Percentiles rank a stretch among this genome's conserved stretches.
phyloP scores from a whole-genome alignment of 2,888 invertebrate species.

The Leptopterna dolabrata region DNA sequence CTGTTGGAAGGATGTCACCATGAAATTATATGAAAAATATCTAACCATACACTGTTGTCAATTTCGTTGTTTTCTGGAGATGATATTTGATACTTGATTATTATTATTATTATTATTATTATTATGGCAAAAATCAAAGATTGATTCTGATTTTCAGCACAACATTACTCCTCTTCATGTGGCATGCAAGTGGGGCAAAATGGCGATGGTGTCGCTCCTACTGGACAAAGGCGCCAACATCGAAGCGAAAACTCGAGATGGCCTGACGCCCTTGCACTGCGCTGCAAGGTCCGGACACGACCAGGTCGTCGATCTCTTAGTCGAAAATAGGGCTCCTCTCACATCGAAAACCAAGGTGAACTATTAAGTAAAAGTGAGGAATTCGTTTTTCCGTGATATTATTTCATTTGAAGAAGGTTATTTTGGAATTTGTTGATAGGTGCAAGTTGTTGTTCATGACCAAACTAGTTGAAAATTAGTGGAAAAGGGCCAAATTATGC shows the following conservation, averaged over 20 bases:
- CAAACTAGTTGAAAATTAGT: background rate
- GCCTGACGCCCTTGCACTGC: constrained; percentile 95
- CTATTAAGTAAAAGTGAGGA: background rate
- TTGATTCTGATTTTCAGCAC: constrained; percentile 71
- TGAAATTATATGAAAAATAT: background rate
- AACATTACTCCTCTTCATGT: constrained; percentile 98
- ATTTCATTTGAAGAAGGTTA: too few relatives aligned
- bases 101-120: too few relatives aligned
- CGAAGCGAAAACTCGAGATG: constrained; percentile 93
- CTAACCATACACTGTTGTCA: too few relatives aligned
- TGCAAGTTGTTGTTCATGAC: too few relatives aligned
- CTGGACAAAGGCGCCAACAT: constrained; percentile 91
- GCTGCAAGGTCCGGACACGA: constrained; percentile 97
- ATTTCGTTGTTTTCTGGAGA: too few relatives aligned
- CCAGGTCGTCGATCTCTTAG: constrained; percentile 88
- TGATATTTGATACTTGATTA: too few relatives aligned
- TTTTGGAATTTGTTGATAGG: too few relatives aligned
- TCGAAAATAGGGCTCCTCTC: constrained; percentile 92
- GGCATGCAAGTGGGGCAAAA: constrained; percentile 98
- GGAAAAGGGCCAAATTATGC: background rate
- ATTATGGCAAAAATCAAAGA: too few relatives aligned
- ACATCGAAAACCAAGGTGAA: constrained; percentile 92
- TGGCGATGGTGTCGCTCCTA: constrained; percentile 87
- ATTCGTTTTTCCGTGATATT: too few relatives aligned
- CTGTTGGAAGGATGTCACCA: too few relatives aligned